Evolutionary conservation across 1,140 invertebrate species (phyloP).

Genomic region (Galleria mellonella): DNA sequence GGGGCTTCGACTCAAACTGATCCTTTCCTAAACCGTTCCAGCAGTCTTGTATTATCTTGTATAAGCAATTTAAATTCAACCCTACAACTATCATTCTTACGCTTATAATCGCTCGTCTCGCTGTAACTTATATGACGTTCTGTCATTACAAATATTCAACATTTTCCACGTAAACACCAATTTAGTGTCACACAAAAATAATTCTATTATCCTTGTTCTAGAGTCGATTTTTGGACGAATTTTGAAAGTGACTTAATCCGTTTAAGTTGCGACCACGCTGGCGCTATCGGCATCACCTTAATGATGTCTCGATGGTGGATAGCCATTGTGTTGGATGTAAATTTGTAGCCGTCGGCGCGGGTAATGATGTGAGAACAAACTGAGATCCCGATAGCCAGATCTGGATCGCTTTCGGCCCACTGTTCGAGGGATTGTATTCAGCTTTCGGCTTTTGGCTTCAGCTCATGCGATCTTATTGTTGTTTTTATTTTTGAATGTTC

Average conservation of each 20-base stretch:
- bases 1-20: conserved; percentile 44
- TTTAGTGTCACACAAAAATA: conserved; percentile 6
- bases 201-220: conserved; percentile 13
- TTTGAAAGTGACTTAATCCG: conserved; percentile 20
- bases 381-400: conserved; percentile 69
- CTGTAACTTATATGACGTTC: conserved; percentile 60
- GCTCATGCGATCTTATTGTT: conserved; percentile 27
- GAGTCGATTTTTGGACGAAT: conserved; percentile 22
- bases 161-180: conserved; percentile 30
- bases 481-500: conserved; percentile 24
- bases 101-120: conserved; percentile 39
- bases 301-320: conserved; percentile 74
- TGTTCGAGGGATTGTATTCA: conserved; percentile 39
- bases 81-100: conserved; percentile 26
- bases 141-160: conserved; percentile 28
- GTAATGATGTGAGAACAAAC: conserved; percentile 75
- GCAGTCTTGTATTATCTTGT: conserved; percentile 13
- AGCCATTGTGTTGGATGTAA: conserved; percentile 74
- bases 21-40: conserved; percentile 42
- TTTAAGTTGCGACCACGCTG: conserved; percentile 28
- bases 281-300: conserved; percentile 74
- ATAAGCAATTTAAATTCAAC: conserved; percentile 30
- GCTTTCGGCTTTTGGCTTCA: conserved; percentile 25
- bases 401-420: conserved; percentile 53
- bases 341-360: conserved; percentile 74